Conservation (phyloP, 2,888 invertebrate species). For the Pyrocoelia pectoralis region DNA sequence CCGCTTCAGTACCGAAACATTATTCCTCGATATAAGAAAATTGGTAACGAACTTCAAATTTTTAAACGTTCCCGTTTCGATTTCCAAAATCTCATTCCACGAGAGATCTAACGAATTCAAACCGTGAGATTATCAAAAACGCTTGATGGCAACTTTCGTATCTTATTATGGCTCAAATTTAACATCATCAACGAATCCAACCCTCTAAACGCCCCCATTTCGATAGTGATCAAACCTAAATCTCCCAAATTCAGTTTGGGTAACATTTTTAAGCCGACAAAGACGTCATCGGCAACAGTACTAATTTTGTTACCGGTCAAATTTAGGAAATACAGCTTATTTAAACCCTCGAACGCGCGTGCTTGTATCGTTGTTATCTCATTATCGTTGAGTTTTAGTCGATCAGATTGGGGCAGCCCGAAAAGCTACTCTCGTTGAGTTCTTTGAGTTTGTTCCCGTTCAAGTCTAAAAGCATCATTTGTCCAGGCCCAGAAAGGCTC, state of each 20-base stretch:
- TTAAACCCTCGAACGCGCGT: conserved; percentile 11
- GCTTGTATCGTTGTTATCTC: conserved; percentile 10
- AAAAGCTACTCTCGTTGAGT: conserved; percentile 9
- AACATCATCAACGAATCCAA: conserved; percentile 5
- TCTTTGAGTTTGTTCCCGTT: conserved; percentile 9
- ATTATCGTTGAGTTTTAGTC: background rate
- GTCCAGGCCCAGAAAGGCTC: conserved; percentile 5
- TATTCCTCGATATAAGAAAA: conserved; percentile 10
- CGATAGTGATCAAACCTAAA: background rate
- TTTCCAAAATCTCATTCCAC: background rate
- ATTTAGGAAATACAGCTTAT: conserved; percentile 10
- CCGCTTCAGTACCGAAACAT: background rate
- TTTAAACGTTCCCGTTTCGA: conserved; percentile 10
- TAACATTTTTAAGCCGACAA: conserved; percentile 11
- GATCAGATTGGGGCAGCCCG: background rate
- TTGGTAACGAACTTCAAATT: background rate
- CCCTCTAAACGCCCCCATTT: conserved; percentile 9
- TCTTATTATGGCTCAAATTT: conserved; percentile 5
- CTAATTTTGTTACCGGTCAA: conserved; percentile 9
- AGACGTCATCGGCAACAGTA: background rate
- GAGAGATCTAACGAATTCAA: background rate
- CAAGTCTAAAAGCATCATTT: conserved; percentile 10
- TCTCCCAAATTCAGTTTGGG: conserved; percentile 5
- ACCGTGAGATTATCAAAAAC: background rate
- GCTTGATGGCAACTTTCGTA: background rate